These are phyloP conservation scores for Urocynchramus pylzowi DNA, from an alignment of 2,113 vertebrate genomes.

Conservation along the genomic window DNA sequence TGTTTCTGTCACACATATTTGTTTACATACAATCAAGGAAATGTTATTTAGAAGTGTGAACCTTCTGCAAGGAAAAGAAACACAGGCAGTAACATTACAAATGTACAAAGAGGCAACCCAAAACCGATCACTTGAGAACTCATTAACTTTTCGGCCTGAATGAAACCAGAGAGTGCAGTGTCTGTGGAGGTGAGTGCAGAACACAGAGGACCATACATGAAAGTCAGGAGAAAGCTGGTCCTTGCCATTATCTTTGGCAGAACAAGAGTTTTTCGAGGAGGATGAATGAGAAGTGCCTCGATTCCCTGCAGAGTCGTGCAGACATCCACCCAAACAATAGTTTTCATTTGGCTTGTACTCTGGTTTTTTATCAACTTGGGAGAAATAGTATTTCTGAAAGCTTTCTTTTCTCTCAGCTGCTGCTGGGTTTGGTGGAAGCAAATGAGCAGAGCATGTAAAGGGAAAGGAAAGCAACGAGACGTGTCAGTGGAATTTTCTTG, in stretches of 20 bases:
- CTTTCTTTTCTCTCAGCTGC: neutral
- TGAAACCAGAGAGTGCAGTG: neutral
- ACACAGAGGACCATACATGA: neutral
- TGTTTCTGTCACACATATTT: neutral
- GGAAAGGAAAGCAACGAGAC: neutral
- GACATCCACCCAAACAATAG: conserved; percentile 14
- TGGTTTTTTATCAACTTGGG: neutral
- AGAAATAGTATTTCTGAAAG: neutral
- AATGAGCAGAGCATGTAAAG: neutral
- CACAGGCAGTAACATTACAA: neutral
- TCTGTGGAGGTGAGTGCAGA: neutral
- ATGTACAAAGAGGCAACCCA: neutral
- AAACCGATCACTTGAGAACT: neutral
- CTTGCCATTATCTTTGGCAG: neutral
- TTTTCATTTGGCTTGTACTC: neutral
- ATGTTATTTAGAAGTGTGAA: neutral
- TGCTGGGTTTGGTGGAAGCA: neutral
- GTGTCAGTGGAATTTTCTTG: neutral
- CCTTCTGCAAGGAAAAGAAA: neutral
- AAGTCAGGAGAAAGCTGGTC: neutral
- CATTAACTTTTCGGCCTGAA: neutral
- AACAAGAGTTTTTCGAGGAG: neutral
- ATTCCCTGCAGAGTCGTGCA: neutral
- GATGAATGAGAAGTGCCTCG: neutral
- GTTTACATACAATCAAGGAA: neutral